phyloP scores from a whole-genome alignment of 2,797 vertebrate genomes.

The Paratrypauchen microcephalus region DNA sequence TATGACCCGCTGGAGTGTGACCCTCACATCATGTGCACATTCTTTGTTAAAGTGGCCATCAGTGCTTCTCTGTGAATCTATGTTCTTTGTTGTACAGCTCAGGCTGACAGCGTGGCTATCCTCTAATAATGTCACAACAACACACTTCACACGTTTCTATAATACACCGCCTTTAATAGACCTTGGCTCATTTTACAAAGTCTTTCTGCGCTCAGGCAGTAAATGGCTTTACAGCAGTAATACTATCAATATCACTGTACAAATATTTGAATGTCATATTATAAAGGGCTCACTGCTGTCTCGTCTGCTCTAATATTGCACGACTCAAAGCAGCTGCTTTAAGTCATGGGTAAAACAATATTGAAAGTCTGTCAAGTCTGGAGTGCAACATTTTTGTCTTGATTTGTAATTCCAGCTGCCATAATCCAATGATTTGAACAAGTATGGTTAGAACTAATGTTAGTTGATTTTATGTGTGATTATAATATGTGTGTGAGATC shows the following conservation, averaged over 20 bases:
- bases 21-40: slow-evolving; percentile 73
- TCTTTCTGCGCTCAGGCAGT: slow-evolving; percentile 40
- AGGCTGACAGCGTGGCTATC: slow-evolving; percentile 62
- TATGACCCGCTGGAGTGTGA: slow-evolving; percentile 72
- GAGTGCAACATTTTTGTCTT: slow-evolving; percentile 1
- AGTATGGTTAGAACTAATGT: background rate
- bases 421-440: background rate
- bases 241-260: slow-evolving; percentile 42
- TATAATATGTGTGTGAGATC: background rate
- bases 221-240: slow-evolving; percentile 52
- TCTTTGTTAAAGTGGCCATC: slow-evolving; percentile 72
- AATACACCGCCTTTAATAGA: slow-evolving; percentile 63
- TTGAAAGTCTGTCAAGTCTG: slow-evolving; percentile 7
- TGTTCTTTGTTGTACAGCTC: slow-evolving; percentile 66
- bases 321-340: slow-evolving; percentile 17
- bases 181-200: slow-evolving; percentile 61
- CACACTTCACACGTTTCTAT: slow-evolving; percentile 61
- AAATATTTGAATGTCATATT: slow-evolving; percentile 54
- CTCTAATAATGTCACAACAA: slow-evolving; percentile 68
- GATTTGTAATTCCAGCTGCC: background rate
- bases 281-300: slow-evolving; percentile 21
- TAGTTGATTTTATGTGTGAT: background rate
- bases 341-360: slow-evolving; percentile 22
- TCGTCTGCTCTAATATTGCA: slow-evolving; percentile 3
- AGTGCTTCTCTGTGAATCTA: slow-evolving; percentile 63